Base-by-base conservation (phyloP, 1,140 invertebrate species). In the Eriocheir sinensis region DNA sequence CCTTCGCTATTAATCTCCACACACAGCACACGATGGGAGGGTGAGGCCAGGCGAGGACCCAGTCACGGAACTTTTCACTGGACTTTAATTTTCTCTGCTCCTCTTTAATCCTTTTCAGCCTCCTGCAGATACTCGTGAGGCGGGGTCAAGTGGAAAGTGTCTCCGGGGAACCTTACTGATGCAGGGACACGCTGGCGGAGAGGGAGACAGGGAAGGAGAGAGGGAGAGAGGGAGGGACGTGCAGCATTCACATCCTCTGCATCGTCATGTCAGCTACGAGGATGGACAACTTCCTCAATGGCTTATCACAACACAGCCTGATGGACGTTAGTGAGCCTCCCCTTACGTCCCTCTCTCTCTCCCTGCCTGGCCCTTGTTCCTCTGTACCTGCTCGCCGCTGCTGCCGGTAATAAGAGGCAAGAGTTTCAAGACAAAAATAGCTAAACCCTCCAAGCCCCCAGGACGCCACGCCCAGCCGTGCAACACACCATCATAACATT, bases 401-500 rank as follows among this genome's bases (percentile, higher is more conserved):
- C 27, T 72, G 6, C 17, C 27, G 60, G 0, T n/a, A 72, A 72
- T 72, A 72, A 72, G 27, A 27, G 60, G 12, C 8, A 12, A 3
- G 60, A 72, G n/a, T 72, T 72, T 72, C n/a, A 21, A 72, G 17
- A 21, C n/a, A 72, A 72, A 72, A 72, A 72, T 72, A 72, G 60
- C 12, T 6, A 72, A 17, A 53, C 27, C 60, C 21, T 72, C 60
- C 27, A 72, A 72, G 60, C 27, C n/a, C n/a, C n/a, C 44, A 4
- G 60, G 12, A 72, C 21, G 60, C 60, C 60, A 72, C 60, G n/a
- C 60, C 60, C 60, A 72, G 3, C 60, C 60, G 60, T 72, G 60
- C 60, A 72, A 72, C 60, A 72, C 60, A 72, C 60, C 60, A 72
- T 72, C 60, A 72, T 72, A 72, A 72, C 60, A 72, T 72, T n/a